phyloP scores from a whole-genome alignment of 2,797 vertebrate species.

The Todus mexicanus region DNA sequence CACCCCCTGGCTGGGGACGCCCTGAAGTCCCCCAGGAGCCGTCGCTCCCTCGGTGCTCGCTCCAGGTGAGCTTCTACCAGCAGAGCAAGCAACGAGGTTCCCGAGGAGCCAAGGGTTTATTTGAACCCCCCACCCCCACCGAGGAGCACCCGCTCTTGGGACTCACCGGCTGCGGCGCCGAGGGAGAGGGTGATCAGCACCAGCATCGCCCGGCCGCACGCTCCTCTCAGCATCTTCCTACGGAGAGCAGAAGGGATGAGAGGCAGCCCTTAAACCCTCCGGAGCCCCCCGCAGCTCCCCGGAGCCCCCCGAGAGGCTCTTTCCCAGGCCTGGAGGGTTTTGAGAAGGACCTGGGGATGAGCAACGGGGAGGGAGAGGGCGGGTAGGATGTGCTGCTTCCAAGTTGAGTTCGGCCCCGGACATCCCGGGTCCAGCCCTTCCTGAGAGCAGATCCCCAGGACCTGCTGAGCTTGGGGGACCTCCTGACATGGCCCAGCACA shows the following conservation, averaged over 20 bases:
- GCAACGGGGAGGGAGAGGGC: rapidly evolving
- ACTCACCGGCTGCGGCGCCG: constrained; percentile 27
- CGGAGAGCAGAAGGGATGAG: not conserved
- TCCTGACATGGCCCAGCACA: rapidly evolving
- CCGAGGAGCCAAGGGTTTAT: not conserved
- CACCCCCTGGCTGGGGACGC: not conserved
- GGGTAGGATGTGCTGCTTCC: not conserved
- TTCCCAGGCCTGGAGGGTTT: not conserved
- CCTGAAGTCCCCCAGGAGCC: not conserved
- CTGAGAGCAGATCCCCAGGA: not conserved
- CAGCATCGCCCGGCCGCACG: not conserved
- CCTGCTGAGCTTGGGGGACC: not conserved
- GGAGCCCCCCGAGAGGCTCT: not conserved
- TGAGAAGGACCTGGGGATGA: not conserved
- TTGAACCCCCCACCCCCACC: not conserved
- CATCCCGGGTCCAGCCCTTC: constrained; percentile 4
- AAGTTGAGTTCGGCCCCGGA: not conserved
- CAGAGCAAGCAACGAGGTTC: not conserved
- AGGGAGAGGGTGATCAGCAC: not conserved
- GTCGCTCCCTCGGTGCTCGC: not conserved
- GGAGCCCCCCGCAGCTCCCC: no score
- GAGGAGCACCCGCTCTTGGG: rapidly evolving
- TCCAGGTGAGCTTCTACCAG: not conserved
- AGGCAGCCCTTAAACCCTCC: not conserved
- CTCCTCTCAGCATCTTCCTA: constrained; percentile 28